phyloP scores from a whole-genome alignment of 2,888 invertebrate species.

The Rhamnusium bicolor region DNA sequence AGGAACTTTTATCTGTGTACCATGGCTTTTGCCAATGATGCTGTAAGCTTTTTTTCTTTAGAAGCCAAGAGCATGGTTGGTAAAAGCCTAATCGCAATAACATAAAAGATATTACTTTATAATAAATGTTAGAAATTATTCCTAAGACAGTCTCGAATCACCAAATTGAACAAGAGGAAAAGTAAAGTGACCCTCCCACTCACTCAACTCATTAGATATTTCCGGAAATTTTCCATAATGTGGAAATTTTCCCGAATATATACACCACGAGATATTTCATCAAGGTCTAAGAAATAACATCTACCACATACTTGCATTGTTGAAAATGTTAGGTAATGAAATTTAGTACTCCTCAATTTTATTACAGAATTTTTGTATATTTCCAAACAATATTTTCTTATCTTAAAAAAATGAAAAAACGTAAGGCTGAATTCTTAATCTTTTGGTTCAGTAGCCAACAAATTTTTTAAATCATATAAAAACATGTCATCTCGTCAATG shows the following conservation, averaged over 20 bases:
- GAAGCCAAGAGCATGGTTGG: neutral
- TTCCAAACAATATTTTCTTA: too few relatives aligned
- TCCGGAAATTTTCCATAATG: too few relatives aligned
- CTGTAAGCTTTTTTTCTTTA: neutral
- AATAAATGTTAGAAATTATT: neutral
- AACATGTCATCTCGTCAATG: too few relatives aligned
- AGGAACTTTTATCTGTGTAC: neutral
- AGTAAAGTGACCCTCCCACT: neutral
- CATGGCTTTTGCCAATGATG: neutral
- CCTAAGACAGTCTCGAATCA: too few relatives aligned
- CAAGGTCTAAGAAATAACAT: too few relatives aligned
- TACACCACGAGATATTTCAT: too few relatives aligned
- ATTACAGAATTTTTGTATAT: too few relatives aligned
- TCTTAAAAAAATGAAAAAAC: too few relatives aligned
- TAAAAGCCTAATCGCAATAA: neutral
- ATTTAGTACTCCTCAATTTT: slow-evolving; percentile 47
- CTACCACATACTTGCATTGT: slow-evolving; percentile 40
- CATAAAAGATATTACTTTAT: neutral
- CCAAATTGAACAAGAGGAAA: neutral
- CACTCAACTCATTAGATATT: neutral
- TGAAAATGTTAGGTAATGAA: slow-evolving; percentile 9
- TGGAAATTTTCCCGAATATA: too few relatives aligned
- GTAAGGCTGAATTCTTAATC: too few relatives aligned
- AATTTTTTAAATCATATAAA: too few relatives aligned
- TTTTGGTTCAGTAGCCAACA: too few relatives aligned